Evolutionary conservation across 2,797 vertebrate genomes (phyloP).

Genomic region (Falco novaeseelandiae): DNA sequence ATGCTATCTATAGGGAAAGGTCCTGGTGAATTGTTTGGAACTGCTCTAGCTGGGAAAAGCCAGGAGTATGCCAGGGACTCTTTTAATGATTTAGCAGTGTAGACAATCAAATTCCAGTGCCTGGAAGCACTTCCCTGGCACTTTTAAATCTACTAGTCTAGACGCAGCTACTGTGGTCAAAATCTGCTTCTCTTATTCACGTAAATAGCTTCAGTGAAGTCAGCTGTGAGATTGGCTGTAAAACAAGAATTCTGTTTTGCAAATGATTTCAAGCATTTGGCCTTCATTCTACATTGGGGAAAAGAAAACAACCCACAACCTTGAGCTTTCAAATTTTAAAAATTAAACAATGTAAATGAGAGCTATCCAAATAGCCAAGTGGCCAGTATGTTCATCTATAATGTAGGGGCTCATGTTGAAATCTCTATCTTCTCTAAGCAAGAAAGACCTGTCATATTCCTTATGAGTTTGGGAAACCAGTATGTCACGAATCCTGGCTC

Average conservation of each 20-base stretch:
- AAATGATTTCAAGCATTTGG: slow-evolving; percentile 45
- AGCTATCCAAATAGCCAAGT: not conserved
- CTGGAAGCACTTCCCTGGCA: not conserved
- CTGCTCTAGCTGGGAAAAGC: not conserved
- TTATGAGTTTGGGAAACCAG: not conserved
- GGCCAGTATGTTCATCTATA: not conserved
- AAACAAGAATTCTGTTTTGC: slow-evolving; percentile 33
- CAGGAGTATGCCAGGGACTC: not conserved
- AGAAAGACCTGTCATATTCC: not conserved
- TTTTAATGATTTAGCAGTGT: not conserved
- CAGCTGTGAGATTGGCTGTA: slow-evolving; percentile 54
- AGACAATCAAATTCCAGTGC: slow-evolving; percentile 24
- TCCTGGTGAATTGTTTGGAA: not conserved
- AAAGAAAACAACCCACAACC: slow-evolving; percentile 10
- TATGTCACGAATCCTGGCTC: not conserved
- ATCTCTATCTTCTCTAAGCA: not conserved
- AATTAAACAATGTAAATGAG: not conserved
- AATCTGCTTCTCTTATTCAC: slow-evolving; percentile 4
- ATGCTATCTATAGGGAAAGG: not conserved
- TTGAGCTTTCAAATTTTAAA: slow-evolving; percentile 19
- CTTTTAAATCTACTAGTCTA: not conserved
- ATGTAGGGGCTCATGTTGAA: not conserved
- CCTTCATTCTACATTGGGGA: not conserved
- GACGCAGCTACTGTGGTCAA: slow-evolving; percentile 25
- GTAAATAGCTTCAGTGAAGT: slow-evolving; percentile 37